Conservation (phyloP, 2,888 invertebrate species). For the Xylota segnis region DNA sequence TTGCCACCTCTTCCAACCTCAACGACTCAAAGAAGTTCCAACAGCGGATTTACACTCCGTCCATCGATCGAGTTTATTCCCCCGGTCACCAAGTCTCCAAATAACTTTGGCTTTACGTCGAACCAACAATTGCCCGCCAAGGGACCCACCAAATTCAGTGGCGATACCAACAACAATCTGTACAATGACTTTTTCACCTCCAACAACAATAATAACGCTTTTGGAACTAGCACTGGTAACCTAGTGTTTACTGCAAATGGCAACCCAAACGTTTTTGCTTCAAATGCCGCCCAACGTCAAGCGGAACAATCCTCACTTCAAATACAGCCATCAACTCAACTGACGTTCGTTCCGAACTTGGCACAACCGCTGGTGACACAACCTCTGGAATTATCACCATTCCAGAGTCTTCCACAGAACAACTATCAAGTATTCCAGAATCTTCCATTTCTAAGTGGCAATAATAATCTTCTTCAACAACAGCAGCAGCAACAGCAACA, state of each 20-base stretch:
- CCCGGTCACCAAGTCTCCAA: conserved; percentile 79
- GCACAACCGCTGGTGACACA: conserved; percentile 73
- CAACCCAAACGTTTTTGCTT: conserved; percentile 49
- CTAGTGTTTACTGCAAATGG: conserved; percentile 79
- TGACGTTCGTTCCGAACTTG: conserved; percentile 80
- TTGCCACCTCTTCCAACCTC: conserved; percentile 60
- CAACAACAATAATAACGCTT: conserved; percentile 53
- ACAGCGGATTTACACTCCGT: conserved; percentile 82
- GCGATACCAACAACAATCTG: conserved; percentile 72
- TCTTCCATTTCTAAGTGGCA: conserved; percentile 69
- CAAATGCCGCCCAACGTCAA: conserved; percentile 59
- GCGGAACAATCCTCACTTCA: conserved; percentile 78
- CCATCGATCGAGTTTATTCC: conserved; percentile 84
- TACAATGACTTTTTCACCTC: conserved; percentile 30
- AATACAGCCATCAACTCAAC: conserved; percentile 82
- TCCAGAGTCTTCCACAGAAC: conserved; percentile 80
- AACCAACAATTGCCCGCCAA: conserved; percentile 86
- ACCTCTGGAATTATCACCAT: conserved; percentile 79
- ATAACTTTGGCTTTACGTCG: conserved; percentile 69
- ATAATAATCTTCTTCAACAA: conserved; percentile 78
- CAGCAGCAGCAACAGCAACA: conserved; percentile 79
- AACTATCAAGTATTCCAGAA: conserved; percentile 80
- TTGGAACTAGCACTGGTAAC: conserved; percentile 29
- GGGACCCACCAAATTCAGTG: conserved; percentile 85
- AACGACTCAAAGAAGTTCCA: conserved; percentile 65